Evolutionary conservation across 2,113 vertebrate species (phyloP), one percentile per base, ranked within the genome.

Genomic region (Grammomys dolichurus): DNA sequence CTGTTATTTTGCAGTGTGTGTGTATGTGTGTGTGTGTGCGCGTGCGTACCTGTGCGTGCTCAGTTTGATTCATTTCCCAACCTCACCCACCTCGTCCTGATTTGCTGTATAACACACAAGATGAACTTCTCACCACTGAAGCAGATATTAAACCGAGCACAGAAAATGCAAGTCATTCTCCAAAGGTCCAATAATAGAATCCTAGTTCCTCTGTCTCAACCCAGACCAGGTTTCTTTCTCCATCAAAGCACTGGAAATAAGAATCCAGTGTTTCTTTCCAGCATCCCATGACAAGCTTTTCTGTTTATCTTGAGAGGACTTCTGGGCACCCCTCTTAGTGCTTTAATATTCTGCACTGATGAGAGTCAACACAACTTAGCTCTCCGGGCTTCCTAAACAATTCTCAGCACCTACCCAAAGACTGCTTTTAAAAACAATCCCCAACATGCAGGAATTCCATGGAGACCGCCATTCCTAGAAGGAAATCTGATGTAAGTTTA

Each of bases 301-400:
- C 69, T 80, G 19, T 46, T 90, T 76, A 86, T 85, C 60, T 87
- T 81, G 28, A 46, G 81, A 56, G 54, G 60, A 36, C 60, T 77
- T 70, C 65, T 58, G 36, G 56, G 24, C 16, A 43, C 65, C 33
- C 70, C 70, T 48, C 2, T 33, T 14, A 40, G 58, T 89, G 94
- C 90, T 89, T 81, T 94, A 87, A 91, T 73, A 56, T 13, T 82
- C 33, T 90, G 43, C 58, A 36, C 60, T 89, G 65, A 73, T 51
- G 19, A 95, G 69, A 33, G 40, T 40, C 51, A 93, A 90, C 43
- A 86, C 51, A 87, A 63, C 7, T 69, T 67, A 80, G 94, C 33
- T 9, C n/a, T 69, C 70, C 51, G 7, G 7, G 43, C 14, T 84
- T 92, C 75, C 22, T 26, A 40, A 81, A 81, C n/a, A 76, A 40